Evolutionary conservation across 1,140 invertebrate species (phyloP).

Genomic region (Drosophila pallidifrons): DNA sequence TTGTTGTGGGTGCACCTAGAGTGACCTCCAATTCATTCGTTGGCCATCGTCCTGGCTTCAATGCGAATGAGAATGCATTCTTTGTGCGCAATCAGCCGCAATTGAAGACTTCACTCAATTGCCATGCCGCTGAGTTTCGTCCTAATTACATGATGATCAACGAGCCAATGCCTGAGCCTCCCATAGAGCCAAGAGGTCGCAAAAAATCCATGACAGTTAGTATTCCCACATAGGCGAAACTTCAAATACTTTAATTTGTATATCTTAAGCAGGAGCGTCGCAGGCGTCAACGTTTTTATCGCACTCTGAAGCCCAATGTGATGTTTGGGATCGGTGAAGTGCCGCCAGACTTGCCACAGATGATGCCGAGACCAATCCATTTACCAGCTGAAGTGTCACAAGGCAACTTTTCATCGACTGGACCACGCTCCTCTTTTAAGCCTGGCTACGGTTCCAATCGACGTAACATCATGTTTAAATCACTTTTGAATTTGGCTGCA

Average conservation of each 20-base stretch:
- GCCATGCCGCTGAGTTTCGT: neutral
- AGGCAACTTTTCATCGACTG: too few relatives aligned
- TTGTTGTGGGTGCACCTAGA: too few relatives aligned
- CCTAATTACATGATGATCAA: neutral
- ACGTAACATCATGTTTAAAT: neutral
- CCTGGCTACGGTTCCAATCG: too few relatives aligned
- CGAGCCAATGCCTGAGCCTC: neutral
- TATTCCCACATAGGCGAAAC: neutral
- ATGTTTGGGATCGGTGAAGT: neutral
- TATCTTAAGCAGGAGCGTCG: slow-evolving; percentile 17
- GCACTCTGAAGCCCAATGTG: neutral
- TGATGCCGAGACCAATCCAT: neutral
- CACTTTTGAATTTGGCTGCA: neutral
- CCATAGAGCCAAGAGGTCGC: neutral
- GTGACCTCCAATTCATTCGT: too few relatives aligned
- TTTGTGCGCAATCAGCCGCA: neutral
- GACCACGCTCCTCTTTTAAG: too few relatives aligned
- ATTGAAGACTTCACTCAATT: neutral
- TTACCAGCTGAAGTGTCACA: neutral
- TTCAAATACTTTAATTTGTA: neutral
- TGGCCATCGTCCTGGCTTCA: neutral
- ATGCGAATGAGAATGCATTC: neutral
- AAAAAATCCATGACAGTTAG: neutral
- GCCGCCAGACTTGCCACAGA: neutral
- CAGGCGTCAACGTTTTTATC: slow-evolving; percentile 17